These are phyloP conservation scores for Neolamprologus multifasciatus DNA, from an alignment of 2,797 vertebrate species.

Conservation along the genomic window DNA sequence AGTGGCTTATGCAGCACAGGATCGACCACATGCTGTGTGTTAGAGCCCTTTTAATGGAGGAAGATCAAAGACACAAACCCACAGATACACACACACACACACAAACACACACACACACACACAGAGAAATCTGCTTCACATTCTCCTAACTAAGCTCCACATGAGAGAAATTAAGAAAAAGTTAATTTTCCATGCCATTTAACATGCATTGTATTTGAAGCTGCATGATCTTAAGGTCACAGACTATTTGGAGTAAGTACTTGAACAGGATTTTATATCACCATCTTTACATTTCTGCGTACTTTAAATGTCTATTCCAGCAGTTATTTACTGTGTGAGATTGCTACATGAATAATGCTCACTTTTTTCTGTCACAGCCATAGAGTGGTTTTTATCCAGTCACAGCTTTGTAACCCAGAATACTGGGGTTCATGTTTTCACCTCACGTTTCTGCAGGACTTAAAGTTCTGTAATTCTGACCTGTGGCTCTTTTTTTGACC, in stretches of 20 bases:
- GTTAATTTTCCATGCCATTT: not conserved
- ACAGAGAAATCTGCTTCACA: not conserved
- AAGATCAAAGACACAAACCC: constrained; percentile 18
- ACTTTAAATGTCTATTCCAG: not conserved
- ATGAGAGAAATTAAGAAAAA: not conserved
- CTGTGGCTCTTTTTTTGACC: not conserved
- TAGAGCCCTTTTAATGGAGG: not conserved
- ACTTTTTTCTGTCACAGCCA: not conserved
- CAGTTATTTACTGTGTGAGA: not conserved
- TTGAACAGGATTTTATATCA: not conserved
- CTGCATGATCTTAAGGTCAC: not conserved
- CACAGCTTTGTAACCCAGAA: not conserved
- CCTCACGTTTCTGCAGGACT: not conserved
- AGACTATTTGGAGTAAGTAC: not conserved
- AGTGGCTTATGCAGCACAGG: not conserved
- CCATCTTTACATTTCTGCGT: not conserved
- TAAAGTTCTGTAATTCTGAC: not conserved
- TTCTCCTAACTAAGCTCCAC: not conserved
- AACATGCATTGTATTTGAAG: not conserved
- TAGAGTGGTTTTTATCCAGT: not conserved
- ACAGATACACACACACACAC: not conserved
- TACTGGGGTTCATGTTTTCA: not conserved
- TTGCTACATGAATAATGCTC: not conserved
- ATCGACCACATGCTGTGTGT: constrained; percentile 1
- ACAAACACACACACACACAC: not conserved